Conservation (phyloP, 2,797 vertebrate genomes). For the Vespertilio murinus region DNA sequence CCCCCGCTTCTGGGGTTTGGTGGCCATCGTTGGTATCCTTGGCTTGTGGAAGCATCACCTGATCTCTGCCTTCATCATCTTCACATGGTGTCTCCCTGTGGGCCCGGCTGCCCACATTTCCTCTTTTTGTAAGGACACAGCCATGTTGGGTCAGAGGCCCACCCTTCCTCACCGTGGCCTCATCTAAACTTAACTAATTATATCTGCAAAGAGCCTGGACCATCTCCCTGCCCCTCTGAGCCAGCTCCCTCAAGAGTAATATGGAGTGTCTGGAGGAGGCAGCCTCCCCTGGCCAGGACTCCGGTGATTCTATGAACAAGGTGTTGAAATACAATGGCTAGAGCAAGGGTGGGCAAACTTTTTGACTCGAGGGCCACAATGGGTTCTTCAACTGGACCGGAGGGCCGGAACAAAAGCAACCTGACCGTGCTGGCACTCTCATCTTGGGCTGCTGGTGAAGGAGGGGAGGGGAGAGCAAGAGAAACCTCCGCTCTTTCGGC, state of each 20-base stretch:
- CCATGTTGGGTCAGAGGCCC: background rate
- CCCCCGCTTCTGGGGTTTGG: background rate
- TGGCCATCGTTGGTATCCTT: background rate
- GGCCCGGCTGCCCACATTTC: background rate
- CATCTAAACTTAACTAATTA: background rate
- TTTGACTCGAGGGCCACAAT: no score
- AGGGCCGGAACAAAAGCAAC: no score
- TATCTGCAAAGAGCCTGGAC: background rate
- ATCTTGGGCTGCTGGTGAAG: no score
- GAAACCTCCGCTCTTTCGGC: no score
- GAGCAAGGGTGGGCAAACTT: no score
- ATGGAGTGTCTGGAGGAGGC: background rate
- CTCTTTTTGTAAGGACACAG: background rate
- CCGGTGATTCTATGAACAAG: background rate
- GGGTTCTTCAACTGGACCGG: no score
- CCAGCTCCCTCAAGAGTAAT: background rate
- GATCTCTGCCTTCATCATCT: background rate
- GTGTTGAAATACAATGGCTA: no score
- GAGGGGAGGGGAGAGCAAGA: no score
- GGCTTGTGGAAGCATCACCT: background rate
- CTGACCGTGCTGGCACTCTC: no score
- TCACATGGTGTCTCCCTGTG: background rate
- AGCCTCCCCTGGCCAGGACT: background rate
- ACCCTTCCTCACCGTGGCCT: background rate
- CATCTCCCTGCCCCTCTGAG: background rate